Percentiles rank a stretch among this genome's conserved stretches.
Conservation (phyloP, 2,888 invertebrate species). For the Hetaerina titia region DNA sequence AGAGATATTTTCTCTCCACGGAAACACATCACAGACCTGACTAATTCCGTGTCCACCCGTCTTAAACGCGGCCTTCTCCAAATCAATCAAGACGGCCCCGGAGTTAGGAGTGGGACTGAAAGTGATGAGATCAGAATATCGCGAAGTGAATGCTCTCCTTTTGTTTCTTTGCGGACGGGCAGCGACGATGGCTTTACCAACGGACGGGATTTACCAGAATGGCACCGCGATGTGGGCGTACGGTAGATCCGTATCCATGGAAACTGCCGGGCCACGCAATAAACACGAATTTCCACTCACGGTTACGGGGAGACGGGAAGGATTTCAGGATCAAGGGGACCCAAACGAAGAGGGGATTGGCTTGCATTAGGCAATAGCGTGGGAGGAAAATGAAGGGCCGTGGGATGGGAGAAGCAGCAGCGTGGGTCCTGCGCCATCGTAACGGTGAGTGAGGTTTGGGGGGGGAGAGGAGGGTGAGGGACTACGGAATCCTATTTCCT, state of each 20-base stretch:
- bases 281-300: slow-evolving; percentile 61
- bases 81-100: background rate
- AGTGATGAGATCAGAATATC: background rate
- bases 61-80: background rate
- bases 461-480: background rate
- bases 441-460: background rate
- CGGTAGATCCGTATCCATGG: slow-evolving; percentile 39
- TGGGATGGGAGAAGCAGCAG: background rate
- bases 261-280: slow-evolving; percentile 13
- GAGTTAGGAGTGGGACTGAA: background rate
- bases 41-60: background rate
- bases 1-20: background rate
- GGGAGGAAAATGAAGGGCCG: background rate
- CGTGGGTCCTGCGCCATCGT: too few species aligned
- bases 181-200: background rate
- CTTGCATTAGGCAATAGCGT: slow-evolving; percentile 28
- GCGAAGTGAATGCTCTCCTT: background rate
- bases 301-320: background rate
- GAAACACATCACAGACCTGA: background rate
- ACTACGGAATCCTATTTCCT: background rate
- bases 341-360: background rate
- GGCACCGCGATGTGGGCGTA: background rate
- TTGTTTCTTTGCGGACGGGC: background rate
- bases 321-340: slow-evolving; percentile 8
- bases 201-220: background rate